Evolutionary conservation across 2,797 vertebrate species (phyloP).

Genomic region (Leptoclinus maculatus): DNA sequence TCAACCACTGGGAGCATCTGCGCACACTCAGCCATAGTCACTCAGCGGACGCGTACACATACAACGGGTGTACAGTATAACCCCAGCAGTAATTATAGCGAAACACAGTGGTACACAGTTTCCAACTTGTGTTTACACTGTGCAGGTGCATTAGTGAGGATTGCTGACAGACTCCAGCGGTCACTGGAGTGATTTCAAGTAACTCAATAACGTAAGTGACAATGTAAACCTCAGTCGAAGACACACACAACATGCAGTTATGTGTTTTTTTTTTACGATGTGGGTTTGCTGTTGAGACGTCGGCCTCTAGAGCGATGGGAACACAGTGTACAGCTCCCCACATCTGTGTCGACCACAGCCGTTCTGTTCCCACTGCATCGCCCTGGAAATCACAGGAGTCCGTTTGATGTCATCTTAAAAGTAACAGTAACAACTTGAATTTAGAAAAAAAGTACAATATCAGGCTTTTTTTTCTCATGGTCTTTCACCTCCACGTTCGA

Average conservation of each 20-base stretch:
- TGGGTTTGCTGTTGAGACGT: not conserved
- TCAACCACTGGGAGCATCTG: not conserved
- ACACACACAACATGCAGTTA: too few relatives aligned
- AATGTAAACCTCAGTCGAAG: not conserved
- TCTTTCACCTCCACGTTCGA: not conserved
- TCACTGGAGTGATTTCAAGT: not conserved
- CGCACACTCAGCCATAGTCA: not conserved
- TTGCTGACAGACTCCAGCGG: not conserved
- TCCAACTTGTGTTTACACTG: not conserved
- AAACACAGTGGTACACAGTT: not conserved
- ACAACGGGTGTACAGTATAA: not conserved
- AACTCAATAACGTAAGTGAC: not conserved
- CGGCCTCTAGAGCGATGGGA: conserved; percentile 13
- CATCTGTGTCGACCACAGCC: conserved; percentile 21
- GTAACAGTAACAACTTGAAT: not conserved
- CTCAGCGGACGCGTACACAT: not conserved
- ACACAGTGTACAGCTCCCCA: not conserved
- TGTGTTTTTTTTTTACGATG: too few relatives aligned
- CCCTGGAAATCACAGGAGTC: not conserved
- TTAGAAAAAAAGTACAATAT: not conserved
- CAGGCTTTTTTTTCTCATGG: not conserved
- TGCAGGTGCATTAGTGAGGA: not conserved
- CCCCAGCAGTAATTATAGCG: not conserved
- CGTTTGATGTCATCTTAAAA: conserved; percentile 13
- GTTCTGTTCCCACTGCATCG: not conserved